Percentiles rank a stretch among this genome's conserved stretches.
These are phyloP conservation scores for Mnemiopsis leidyi DNA, from an alignment of 37 sponge, comb jelly and placozoan genomes.

Conservation along the genomic window DNA sequence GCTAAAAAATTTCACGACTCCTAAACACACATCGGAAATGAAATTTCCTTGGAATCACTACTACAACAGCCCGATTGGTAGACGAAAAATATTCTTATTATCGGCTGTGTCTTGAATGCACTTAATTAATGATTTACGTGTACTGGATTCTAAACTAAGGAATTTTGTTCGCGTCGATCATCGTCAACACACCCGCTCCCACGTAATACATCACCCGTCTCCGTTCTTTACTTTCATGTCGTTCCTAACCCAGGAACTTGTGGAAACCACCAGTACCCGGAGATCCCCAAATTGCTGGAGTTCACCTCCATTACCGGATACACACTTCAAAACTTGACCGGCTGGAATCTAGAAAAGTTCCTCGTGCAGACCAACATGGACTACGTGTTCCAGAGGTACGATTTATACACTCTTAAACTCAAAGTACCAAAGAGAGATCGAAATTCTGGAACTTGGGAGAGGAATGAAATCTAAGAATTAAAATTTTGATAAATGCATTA, in stretches of 20 bases:
- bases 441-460: no score
- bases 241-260: neutral
- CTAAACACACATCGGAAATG: constrained; percentile 29
- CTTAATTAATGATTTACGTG: no score
- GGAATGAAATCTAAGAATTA: no score
- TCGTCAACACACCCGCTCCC: neutral
- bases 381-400: constrained; percentile 52
- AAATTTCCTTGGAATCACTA: constrained; percentile 53
- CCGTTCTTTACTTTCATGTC: neutral
- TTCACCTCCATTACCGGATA: constrained; percentile 42
- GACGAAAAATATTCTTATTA: no score
- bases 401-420: no score
- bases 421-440: no score
- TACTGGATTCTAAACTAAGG: no score
- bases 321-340: constrained; percentile 49
- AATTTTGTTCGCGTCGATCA: no score
- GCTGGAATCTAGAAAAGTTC: constrained; percentile 58
- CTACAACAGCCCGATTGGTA: constrained; percentile 50
- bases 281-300: constrained; percentile 21
- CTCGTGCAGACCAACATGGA: constrained; percentile 38
- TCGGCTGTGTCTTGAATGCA: no score
- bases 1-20: constrained; percentile 31
- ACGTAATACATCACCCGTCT: neutral
- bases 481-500: no score
- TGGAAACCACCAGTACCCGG: constrained; percentile 55